phyloP scores from a whole-genome alignment of 2,888 invertebrate species.

The Gymnocheta viridis region DNA sequence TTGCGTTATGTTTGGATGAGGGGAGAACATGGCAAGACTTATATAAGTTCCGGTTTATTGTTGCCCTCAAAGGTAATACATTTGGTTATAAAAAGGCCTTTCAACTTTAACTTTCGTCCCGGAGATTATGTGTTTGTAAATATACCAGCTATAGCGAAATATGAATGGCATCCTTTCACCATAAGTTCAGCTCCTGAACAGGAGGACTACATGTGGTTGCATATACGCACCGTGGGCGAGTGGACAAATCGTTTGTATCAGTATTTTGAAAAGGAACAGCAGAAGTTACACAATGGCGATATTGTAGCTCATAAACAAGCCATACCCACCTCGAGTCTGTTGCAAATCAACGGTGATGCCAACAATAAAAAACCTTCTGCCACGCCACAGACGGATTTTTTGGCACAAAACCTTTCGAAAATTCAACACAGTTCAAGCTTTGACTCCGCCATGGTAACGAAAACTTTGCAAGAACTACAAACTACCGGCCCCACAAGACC shows the following conservation, averaged over 20 bases:
- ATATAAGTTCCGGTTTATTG: conserved; percentile 93
- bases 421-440: conserved; percentile 74
- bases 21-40: conserved; percentile 91
- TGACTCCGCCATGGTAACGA: conserved; percentile 68
- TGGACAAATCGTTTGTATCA: conserved; percentile 95
- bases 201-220: conserved; percentile 95
- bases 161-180: conserved; percentile 99
- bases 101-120: conserved; percentile 93
- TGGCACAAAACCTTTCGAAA: conserved; percentile 77
- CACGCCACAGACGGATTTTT: conserved; percentile 80
- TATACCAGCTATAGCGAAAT: conserved; percentile 94
- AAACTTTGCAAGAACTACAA: conserved; percentile 61
- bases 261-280: conserved; percentile 92
- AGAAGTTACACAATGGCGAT: conserved; percentile 87
- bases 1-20: conserved; percentile 85
- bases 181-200: conserved; percentile 97
- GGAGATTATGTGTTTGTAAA: conserved; percentile 97
- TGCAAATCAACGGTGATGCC: conserved; percentile 72
- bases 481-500: conserved; percentile 75
- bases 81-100: conserved; percentile 92
- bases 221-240: conserved; percentile 95
- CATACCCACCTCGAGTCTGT: conserved; percentile 75
- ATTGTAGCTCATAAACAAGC: conserved; percentile 82
- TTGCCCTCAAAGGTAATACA: conserved; percentile 95
- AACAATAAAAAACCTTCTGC: conserved; percentile 64